A percentile compares a stretch with the other conserved stretches of the same genome.
Evolutionary conservation across 1,140 invertebrate species (phyloP).

Genomic region (Cepaea nemoralis): DNA sequence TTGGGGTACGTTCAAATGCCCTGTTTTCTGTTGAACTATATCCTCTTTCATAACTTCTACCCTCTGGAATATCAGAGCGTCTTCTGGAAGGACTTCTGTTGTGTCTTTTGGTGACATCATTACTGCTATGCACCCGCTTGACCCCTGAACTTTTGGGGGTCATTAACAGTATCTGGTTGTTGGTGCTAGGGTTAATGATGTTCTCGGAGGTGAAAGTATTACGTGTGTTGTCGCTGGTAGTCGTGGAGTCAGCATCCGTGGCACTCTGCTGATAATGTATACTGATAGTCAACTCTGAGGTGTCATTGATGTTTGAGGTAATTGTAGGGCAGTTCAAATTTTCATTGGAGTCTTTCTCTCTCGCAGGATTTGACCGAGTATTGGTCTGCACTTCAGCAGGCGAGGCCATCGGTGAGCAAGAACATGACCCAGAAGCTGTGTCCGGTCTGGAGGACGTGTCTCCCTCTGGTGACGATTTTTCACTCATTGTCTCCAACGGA

Average conservation of each 20-base stretch:
- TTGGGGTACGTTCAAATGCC: not conserved
- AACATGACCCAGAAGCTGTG: constrained; percentile 32
- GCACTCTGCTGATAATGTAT: not conserved
- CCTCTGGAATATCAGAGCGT: not conserved
- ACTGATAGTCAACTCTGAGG: constrained; percentile 25
- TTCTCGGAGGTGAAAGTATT: not conserved
- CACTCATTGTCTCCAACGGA: constrained; percentile 40
- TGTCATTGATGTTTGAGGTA: not conserved
- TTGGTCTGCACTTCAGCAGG: constrained; percentile 35
- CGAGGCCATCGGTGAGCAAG: constrained; percentile 26
- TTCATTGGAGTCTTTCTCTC: constrained; percentile 67
- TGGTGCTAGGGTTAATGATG: not conserved
- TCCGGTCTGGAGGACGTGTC: constrained; percentile 11
- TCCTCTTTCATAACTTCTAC: not conserved
- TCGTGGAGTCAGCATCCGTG: not conserved
- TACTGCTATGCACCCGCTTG: constrained; percentile 24
- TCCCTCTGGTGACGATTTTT: constrained; percentile 26
- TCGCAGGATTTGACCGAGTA: constrained; percentile 43
- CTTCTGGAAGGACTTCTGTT: not conserved
- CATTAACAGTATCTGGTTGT: not conserved
- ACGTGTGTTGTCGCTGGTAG: not conserved
- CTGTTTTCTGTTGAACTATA: not conserved
- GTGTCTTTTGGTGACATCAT: constrained; percentile 4
- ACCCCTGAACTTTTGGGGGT: not conserved
- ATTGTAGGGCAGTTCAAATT: constrained; percentile 61